phyloP scores from a whole-genome alignment of 2,113 vertebrate genomes.

The Psittacus erithacus region DNA sequence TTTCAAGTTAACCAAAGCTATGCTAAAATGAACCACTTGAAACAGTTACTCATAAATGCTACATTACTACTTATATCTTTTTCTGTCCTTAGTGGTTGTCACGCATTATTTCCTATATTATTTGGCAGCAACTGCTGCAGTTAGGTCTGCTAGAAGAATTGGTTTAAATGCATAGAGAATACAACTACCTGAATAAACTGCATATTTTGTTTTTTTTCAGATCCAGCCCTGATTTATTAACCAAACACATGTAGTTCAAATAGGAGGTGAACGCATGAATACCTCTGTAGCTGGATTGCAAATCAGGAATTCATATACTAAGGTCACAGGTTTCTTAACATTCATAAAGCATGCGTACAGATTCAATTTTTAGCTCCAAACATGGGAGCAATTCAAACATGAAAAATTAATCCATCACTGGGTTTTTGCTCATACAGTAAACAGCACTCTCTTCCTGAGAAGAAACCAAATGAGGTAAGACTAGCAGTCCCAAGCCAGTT shows the following conservation, averaged over 20 bases:
- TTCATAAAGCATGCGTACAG: neutral
- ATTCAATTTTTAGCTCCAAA: neutral
- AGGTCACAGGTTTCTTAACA: slow-evolving; percentile 26
- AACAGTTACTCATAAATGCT: neutral
- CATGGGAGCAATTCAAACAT: neutral
- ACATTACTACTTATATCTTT: neutral
- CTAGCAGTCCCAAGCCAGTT: neutral
- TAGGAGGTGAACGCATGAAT: neutral
- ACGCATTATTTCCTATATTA: neutral
- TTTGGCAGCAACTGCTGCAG: neutral
- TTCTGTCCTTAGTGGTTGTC: neutral
- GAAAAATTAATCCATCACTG: slow-evolving; percentile 17
- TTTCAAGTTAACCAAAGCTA: neutral
- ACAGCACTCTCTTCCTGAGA: neutral
- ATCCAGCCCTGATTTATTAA: slow-evolving; percentile 14
- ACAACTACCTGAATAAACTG: neutral
- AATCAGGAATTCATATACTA: slow-evolving; percentile 8
- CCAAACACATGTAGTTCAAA: neutral
- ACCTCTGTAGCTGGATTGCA: neutral
- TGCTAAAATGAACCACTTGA: neutral
- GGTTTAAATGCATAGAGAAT: neutral
- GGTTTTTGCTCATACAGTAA: slow-evolving; percentile 1
- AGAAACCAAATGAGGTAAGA: slow-evolving; percentile 7
- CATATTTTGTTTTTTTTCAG: neutral
- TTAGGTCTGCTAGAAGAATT: neutral